Base-by-base conservation (phyloP, 2,113 vertebrate genomes). In the Vulpes vulpes region DNA sequence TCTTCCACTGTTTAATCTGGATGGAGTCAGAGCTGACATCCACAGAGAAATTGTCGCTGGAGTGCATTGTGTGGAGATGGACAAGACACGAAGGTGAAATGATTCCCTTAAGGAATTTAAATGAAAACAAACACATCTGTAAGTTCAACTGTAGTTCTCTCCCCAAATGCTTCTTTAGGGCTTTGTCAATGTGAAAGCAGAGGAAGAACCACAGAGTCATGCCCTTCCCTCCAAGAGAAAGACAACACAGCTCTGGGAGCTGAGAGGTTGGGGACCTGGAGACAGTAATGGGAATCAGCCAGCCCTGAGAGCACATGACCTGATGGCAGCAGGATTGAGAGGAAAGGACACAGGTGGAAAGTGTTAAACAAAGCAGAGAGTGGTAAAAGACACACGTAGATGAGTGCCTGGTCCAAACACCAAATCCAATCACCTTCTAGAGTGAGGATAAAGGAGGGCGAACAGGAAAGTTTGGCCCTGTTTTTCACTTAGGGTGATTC, bases 21-120 rank as follows among this genome's bases (percentile, higher is more conserved):
- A 0, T 10, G 2, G 49, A 53, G 23, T 11, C 19, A 11, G 51
- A 43, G 65, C 16, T 27, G 30, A 35, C 11, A 4, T 0, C 5
- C 51, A 16, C 25, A 11, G 32, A 3, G 0, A 7, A 53, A 1
- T 17, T 0, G 0, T 1, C 30, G 2, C 20, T 10, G 23, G 1
- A 14, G 25, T 0, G 32, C 8, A 0, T 12, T 2, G 5, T 43
- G 0, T 20, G 1, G 0, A 1, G 1, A 14, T 15, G 0, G 20
- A 12, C 23, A 9, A 25, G 30, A 4, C 14, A 35, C 49, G 3
- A 6, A 15, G 11, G 3, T 2, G 1, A 20, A 43, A 14, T 32
- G 2, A 32, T 9, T 35, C 38, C 53, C 30, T 11, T 23, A 11
- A 23, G 20, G 8, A 9, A 49, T 51, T 59, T 35, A 23, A 32